Evolutionary conservation across 2,797 vertebrate genomes (phyloP).

Genomic region (Nyctibius grandis): DNA sequence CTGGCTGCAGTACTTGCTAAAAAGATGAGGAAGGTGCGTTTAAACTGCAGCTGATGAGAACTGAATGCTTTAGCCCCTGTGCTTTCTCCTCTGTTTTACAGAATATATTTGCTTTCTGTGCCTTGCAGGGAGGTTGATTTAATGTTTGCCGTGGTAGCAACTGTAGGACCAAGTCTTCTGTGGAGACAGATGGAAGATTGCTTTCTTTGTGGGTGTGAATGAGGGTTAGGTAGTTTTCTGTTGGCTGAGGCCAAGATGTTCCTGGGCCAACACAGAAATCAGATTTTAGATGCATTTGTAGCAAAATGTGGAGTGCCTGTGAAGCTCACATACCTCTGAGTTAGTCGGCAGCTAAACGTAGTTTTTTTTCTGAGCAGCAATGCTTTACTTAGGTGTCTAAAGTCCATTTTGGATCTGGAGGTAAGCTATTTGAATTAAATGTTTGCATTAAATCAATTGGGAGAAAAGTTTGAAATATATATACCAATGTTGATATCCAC

Average conservation of each 20-base stretch:
- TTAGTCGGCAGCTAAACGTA: neutral
- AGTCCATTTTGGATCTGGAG: neutral
- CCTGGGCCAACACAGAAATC: neutral
- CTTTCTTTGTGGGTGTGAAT: neutral
- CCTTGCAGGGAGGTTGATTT: neutral
- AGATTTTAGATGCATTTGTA: neutral
- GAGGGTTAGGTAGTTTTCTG: neutral
- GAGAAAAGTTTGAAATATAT: neutral
- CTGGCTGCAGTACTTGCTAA: neutral
- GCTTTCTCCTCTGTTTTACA: neutral
- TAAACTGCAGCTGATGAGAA: neutral
- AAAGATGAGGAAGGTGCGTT: neutral
- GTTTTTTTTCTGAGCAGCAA: neutral
- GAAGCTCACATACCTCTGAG: accelerated
- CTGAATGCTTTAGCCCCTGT: neutral
- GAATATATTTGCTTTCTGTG: neutral
- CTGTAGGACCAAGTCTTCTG: neutral
- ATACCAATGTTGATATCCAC: neutral
- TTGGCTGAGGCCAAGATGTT: neutral
- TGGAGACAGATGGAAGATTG: neutral
- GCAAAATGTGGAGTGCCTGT: neutral
- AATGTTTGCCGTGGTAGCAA: neutral
- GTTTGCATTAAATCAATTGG: neutral
- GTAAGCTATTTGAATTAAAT: neutral
- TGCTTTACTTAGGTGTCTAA: neutral